phyloP scores from a whole-genome alignment of 2,113 vertebrate genomes.

The Corythoichthys intestinalis region DNA sequence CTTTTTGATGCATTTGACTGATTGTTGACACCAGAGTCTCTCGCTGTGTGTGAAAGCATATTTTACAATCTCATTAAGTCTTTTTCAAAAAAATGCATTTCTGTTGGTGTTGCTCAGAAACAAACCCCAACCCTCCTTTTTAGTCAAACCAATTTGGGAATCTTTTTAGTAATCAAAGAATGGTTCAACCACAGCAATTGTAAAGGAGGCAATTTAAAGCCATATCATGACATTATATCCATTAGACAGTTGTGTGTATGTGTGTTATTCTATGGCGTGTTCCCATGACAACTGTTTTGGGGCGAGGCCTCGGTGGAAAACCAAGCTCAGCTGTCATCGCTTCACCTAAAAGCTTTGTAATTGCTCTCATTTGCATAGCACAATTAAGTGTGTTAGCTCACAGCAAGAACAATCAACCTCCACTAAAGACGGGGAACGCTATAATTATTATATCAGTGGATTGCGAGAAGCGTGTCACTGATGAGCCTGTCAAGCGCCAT shows the following conservation, averaged over 20 bases:
- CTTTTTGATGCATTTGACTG: conserved; percentile 31
- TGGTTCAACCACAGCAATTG: conserved; percentile 31
- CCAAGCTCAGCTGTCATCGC: conserved; percentile 99
- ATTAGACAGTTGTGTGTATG: conserved; percentile 71
- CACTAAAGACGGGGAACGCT: conserved; percentile 72
- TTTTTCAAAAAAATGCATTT: conserved; percentile 12
- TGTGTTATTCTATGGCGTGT: conserved; percentile 81
- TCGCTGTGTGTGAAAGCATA: conserved; percentile 8
- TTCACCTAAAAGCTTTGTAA: conserved; percentile 99
- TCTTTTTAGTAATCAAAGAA: conserved; percentile 57
- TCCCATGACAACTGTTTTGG: conserved; percentile 95
- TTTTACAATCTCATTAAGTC: conserved; percentile 49
- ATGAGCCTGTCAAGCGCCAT: conserved; percentile 45
- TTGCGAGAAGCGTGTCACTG: conserved; percentile 65
- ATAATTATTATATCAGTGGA: conserved; percentile 76
- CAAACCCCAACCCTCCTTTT: conserved; percentile 28
- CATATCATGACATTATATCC: conserved; percentile 65
- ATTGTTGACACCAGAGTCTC: conserved; percentile 35
- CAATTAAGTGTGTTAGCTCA: conserved; percentile 99
- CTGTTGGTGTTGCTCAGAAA: neutral
- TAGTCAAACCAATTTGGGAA: conserved; percentile 51
- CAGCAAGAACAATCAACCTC: conserved; percentile 98
- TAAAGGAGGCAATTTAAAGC: conserved; percentile 52
- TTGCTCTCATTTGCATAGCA: conserved; percentile 99
- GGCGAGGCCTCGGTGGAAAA: conserved; percentile 91